Conservation (phyloP, 2,797 vertebrate species). For the Morus bassanus region DNA sequence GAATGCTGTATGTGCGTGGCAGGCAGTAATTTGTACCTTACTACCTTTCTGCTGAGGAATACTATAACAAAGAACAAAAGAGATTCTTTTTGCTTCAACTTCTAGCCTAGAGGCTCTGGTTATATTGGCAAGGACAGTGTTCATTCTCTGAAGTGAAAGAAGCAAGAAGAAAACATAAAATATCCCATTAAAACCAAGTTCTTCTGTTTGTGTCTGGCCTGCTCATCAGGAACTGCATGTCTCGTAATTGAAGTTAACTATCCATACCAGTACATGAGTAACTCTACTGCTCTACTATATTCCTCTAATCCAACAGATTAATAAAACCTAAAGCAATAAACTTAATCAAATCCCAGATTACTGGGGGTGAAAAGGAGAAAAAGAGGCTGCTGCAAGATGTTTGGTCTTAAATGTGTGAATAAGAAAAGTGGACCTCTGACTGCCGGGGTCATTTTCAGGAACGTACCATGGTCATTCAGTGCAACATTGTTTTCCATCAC, state of each 20-base stretch:
- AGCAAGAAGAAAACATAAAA: constrained; percentile 28
- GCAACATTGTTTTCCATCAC: neutral
- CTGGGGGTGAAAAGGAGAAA: neutral
- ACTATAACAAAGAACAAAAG: neutral
- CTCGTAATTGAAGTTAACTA: constrained; percentile 3
- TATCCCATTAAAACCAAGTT: neutral
- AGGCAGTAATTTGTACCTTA: neutral
- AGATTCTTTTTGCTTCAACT: neutral
- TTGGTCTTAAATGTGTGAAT: neutral
- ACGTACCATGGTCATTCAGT: neutral
- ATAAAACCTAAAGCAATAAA: neutral
- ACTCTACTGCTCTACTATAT: neutral
- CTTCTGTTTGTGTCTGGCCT: neutral
- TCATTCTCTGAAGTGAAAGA: constrained; percentile 2
- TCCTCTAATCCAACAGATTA: neutral
- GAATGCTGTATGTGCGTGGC: neutral
- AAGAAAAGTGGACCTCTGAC: neutral
- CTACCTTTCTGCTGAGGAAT: neutral
- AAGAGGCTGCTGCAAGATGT: neutral
- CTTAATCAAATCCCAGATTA: neutral
- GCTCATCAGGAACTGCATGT: neutral
- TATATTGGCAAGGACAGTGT: neutral
- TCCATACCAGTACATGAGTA: neutral
- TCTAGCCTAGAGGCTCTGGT: neutral
- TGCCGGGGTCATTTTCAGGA: neutral